phyloP scores from a whole-genome alignment of 2,797 vertebrate species.

The Enteromius trimaculatus region DNA sequence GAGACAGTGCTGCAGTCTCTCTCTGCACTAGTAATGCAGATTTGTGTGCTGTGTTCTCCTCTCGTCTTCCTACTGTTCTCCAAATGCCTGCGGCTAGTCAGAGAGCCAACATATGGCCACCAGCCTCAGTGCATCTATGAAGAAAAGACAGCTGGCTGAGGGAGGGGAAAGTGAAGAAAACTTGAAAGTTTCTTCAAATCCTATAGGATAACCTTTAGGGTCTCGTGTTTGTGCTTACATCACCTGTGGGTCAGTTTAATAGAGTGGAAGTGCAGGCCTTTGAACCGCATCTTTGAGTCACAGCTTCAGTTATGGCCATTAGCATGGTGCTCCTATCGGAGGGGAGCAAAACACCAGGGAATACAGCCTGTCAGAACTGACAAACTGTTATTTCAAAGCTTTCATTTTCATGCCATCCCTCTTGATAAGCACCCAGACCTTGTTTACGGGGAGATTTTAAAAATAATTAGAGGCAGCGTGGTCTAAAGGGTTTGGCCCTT shows the following conservation, averaged over 20 bases:
- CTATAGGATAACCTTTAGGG: slow-evolving; percentile 26
- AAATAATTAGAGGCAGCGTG: neutral
- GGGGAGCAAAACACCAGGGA: neutral
- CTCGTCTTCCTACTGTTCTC: slow-evolving; percentile 36
- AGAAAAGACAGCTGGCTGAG: slow-evolving; percentile 30
- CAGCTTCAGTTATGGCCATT: neutral
- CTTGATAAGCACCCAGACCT: slow-evolving; percentile 5
- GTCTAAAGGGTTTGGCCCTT: neutral
- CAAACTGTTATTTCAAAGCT: slow-evolving; percentile 28
- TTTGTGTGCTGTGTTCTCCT: slow-evolving; percentile 22
- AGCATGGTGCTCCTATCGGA: slow-evolving; percentile 1
- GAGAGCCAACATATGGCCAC: slow-evolving; percentile 55
- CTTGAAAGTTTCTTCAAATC: slow-evolving; percentile 21
- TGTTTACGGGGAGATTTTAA: neutral
- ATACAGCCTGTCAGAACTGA: slow-evolving; percentile 2
- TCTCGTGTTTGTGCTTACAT: neutral
- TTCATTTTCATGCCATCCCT: slow-evolving; percentile 10
- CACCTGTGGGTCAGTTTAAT: slow-evolving; percentile 21
- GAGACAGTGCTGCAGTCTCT: neutral
- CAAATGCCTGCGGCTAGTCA: slow-evolving; percentile 38
- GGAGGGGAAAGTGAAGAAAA: slow-evolving; percentile 24
- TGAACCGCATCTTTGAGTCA: neutral
- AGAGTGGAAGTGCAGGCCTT: neutral
- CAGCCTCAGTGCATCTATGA: slow-evolving; percentile 36
- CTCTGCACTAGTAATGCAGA: slow-evolving; percentile 18